Evolutionary conservation across 2,888 invertebrate species (phyloP).

Genomic region (Platynereis dumerilii): DNA sequence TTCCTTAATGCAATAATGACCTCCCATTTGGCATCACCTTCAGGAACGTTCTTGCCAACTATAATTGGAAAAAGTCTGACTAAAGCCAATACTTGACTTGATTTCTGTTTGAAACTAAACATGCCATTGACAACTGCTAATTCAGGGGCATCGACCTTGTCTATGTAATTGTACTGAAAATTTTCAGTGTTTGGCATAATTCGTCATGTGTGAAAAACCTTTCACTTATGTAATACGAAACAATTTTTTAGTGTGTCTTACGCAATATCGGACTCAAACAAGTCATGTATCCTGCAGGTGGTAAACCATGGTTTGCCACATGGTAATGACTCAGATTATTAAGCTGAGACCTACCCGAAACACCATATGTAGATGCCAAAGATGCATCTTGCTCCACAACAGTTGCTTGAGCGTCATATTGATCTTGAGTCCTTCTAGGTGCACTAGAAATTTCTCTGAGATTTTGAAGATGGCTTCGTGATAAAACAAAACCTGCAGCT

Average conservation of each 20-base stretch:
- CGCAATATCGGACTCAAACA: neutral
- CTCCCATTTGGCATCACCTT: neutral
- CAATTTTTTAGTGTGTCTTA: neutral
- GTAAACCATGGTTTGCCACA: neutral
- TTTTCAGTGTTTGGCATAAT: neutral
- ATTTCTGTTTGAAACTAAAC: neutral
- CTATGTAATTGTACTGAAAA: neutral
- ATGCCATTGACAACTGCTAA: neutral
- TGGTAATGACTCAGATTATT: constrained; percentile 1
- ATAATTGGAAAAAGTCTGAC: neutral
- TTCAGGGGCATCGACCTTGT: neutral
- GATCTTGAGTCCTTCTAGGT: neutral
- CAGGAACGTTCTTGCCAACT: neutral
- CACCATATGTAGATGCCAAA: neutral
- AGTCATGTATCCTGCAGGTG: neutral
- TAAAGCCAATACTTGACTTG: neutral
- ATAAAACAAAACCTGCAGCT: neutral
- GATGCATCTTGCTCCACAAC: neutral
- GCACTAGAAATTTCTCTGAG: neutral
- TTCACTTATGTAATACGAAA: neutral
- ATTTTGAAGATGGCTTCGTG: neutral
- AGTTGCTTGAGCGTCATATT: neutral
- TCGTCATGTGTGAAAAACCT: neutral
- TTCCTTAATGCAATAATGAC: neutral
- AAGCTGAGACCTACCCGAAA: neutral